phyloP scores from a whole-genome alignment of 2,113 vertebrate genomes.

The Rhea americana region DNA sequence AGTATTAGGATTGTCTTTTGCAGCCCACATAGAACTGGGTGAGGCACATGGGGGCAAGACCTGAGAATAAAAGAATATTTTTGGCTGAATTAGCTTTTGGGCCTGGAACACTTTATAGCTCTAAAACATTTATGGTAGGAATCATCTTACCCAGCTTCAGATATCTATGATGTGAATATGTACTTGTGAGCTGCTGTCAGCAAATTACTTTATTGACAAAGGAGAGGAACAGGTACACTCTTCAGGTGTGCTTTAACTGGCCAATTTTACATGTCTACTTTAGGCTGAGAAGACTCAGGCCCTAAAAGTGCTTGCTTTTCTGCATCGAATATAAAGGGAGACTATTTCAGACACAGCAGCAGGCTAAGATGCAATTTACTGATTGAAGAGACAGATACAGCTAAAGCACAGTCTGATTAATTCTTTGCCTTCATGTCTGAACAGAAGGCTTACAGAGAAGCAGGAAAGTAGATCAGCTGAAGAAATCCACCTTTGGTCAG shows the following conservation, averaged over 20 bases:
- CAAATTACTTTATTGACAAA: not conserved
- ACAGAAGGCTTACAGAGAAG: not conserved
- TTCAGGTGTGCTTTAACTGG: not conserved
- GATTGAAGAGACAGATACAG: constrained; percentile 18
- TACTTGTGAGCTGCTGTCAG: not conserved
- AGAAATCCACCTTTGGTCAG: not conserved
- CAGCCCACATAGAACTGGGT: not conserved
- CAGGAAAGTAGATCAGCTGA: not conserved
- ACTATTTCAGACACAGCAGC: constrained; percentile 2
- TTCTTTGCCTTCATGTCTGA: not conserved
- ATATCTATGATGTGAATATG: not conserved
- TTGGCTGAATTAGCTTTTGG: not conserved
- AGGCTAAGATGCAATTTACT: constrained; percentile 24
- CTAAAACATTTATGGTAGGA: not conserved
- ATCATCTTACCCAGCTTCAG: not conserved
- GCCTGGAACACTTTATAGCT: not conserved
- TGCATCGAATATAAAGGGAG: not conserved
- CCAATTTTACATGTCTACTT: not conserved
- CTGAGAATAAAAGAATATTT: not conserved
- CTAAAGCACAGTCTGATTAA: constrained; percentile 10
- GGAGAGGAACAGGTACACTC: not conserved
- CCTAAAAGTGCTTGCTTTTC: not conserved
- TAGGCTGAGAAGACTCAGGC: not conserved
- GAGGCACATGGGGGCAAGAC: not conserved
- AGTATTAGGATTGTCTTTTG: not conserved